A percentile compares a stretch with the other conserved stretches of the same genome.
Evolutionary conservation across 2,113 vertebrate species (phyloP).

Genomic region (Paracanthobrama guichenoti): DNA sequence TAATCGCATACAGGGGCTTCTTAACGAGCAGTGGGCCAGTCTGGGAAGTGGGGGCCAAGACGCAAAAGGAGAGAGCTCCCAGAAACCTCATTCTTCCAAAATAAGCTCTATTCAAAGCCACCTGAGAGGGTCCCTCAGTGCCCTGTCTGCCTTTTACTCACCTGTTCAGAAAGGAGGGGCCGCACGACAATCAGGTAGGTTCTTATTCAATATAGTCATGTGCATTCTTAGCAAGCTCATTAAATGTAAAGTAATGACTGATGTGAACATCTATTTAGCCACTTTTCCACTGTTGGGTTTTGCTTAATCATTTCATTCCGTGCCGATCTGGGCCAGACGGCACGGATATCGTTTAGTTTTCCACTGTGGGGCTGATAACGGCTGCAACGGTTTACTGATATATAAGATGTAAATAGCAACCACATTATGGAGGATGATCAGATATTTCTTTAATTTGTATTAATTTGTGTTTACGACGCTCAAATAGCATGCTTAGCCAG

Average conservation of each 20-base stretch:
- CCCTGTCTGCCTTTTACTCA: conserved; percentile 90
- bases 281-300: too few species aligned
- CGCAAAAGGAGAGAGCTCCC: conserved; percentile 70
- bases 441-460: too few species aligned
- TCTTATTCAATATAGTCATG: neutral
- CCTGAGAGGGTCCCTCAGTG: conserved; percentile 92
- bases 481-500: too few species aligned
- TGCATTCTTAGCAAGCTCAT: neutral
- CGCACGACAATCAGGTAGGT: conserved; percentile 77
- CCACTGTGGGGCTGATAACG: too few species aligned
- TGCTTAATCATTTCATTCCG: too few species aligned
- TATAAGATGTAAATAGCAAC: too few species aligned
- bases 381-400: too few species aligned
- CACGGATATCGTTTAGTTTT: too few species aligned
- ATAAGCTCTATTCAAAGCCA: conserved; percentile 97
- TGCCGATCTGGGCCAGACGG: too few species aligned
- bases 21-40: conserved; percentile 95
- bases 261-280: neutral
- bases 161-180: conserved; percentile 77
- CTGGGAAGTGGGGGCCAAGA: conserved; percentile 87
- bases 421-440: too few species aligned
- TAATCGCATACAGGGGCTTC: conserved; percentile 90
- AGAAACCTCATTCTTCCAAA: conserved; percentile 79
- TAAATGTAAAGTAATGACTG: neutral
- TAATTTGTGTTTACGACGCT: too few species aligned